Base-by-base conservation (phyloP, 2,888 invertebrate species). In the Amitus sp. region DNA sequence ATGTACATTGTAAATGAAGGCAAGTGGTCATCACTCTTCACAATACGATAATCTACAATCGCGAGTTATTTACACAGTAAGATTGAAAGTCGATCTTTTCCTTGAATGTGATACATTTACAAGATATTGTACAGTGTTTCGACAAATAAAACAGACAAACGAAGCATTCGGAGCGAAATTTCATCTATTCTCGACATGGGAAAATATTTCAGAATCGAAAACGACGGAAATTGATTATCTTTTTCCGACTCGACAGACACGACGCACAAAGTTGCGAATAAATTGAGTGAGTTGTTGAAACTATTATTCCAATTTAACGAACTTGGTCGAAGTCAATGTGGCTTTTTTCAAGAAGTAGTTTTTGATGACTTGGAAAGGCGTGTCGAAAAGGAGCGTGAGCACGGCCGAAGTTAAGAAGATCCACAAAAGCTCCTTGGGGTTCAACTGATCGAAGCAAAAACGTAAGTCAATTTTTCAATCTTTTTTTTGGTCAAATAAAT, bases 311-410 rank as follows among this genome's bases (percentile, higher is more conserved):
- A 6, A 28, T 28, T 49, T 39, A 42, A 55, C 15, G n/a, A 2
- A 52, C 58, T 59, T 61, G 1, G 20, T 42, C 2, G 47, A n/a
- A 20, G 30, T 49, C 34, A 33, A 17, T 23, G 34, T 49, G 0
- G 54, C 15, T 47, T 77, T 82, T 51, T 77, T 81, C 59, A 85
- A 80, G 30, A 87, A 72, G 54, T 86, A 73, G 71, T 86, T 86
- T 73, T 87, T 87, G n/a, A 90, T 82, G 73, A 89, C 89, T 79
- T 89, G 88, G 73, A 89, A 90, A 9, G 90, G 90, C 60, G 87
- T 84, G 72, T 90, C 90, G 67, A 90, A 86, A 2, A 88, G 77
- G 18, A 90, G 75, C 2, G 89, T 89, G 40, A 90, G 80, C 10
- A 84, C 67, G 15, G 84, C 79, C 0, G 90, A 88, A 3, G 85